Base-by-base conservation (phyloP, 2,797 vertebrate genomes). In the Rachycentron canadum region DNA sequence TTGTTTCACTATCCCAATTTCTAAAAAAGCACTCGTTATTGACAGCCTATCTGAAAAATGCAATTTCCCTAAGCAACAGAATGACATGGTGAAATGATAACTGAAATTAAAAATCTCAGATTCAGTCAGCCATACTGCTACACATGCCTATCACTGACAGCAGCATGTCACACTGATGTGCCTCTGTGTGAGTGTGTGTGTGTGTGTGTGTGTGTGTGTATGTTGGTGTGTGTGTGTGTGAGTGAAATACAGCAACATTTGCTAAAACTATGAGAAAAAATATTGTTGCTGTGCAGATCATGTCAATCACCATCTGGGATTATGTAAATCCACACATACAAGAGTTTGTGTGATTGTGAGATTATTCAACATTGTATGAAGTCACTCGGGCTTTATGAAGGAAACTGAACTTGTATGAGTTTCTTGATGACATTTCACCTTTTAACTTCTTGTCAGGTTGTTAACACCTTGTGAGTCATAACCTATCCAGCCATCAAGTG, bases 21-120 rank as follows among this genome's bases (percentile, higher is more conserved):
- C 67, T 64, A 82, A 88, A 89, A 91, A 87, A 89, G 49, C 82
- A 60, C 85, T 87, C 34, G 71, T 90, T 90, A 93, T 90, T 93
- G 93, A 93, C 91, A 90, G 84, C 88, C 81, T 84, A 90, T 93
- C 88, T 91, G 89, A 93, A 92, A 94, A 92, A 93, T 87, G 90
- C 87, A 91, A 92, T 94, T 94, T 94, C 90, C 86, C 87, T 87
- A 85, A 92, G 92, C 78, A 81, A 90, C 89, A 91, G 90, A 89
- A 91, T 90, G 94, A 92, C 91, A 93, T 83, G 83, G 87, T 86
- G 91, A 93, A 89, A 94, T 93, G 91, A 94, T 94, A 94, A 91
- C 89, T 88, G 88, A 92, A 94, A 94, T 94, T 92, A 94, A 93
- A 93, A 93, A 92, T 90, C 91, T 86, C 82, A 87, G 87, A 91